Evolutionary conservation across 2,888 invertebrate species (phyloP).

Genomic region (Homarus gammarus): DNA sequence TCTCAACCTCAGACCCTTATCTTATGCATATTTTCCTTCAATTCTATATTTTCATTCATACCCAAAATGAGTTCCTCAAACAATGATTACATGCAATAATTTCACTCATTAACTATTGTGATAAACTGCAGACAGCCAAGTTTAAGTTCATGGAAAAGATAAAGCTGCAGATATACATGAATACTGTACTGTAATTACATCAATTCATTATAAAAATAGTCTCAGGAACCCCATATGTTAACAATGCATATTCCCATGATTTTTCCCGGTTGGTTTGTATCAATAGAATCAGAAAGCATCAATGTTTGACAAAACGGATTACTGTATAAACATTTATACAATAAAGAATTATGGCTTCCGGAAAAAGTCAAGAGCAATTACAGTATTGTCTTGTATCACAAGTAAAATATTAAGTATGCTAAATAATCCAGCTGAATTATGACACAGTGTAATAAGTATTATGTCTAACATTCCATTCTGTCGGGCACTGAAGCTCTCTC

Average conservation of each 20-base stretch:
- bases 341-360: neutral
- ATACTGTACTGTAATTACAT: neutral
- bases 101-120: no score
- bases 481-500: neutral
- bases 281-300: neutral
- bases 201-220: conserved; percentile 18
- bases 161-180: neutral
- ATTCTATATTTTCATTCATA: no score
- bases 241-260: conserved; percentile 7
- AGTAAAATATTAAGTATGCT: neutral
- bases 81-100: neutral
- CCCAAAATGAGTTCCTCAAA: no score
- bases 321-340: neutral
- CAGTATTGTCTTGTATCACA: neutral
- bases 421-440: neutral
- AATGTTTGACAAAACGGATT: neutral
- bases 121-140: neutral
- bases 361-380: neutral
- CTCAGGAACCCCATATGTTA: conserved; percentile 18
- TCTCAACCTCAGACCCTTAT: no score
- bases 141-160: neutral
- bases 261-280: neutral
- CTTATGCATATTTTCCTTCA: no score
- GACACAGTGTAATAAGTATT: neutral
- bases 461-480: conserved; percentile 3